Evolutionary conservation across 2,113 vertebrate genomes (phyloP), one percentile per base, ranked within the genome.

Genomic region (Cnemophilus loriae): DNA sequence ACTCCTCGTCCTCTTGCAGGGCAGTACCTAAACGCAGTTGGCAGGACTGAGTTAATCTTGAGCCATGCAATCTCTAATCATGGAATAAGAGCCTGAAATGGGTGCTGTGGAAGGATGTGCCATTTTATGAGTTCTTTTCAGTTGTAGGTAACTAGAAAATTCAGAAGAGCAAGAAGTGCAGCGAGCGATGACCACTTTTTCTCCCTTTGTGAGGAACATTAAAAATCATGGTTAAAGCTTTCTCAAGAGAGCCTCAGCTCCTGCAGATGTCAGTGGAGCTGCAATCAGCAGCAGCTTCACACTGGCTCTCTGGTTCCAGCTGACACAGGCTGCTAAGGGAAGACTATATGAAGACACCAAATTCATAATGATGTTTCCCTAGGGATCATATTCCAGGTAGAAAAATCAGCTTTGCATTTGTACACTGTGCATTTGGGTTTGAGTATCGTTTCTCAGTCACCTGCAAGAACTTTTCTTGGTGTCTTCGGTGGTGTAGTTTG

Each of bases 181-280:
- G n/a, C 0, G 1, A 82, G 32, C 4, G 0, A 59, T 44, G 35
- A 37, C 22, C 16, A 2, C 6, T 27, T 33, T 61, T 73, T 71
- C 27, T 13, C 24, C 52, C 9, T 10, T 33, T 2, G 0, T n/a
- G 67, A 68, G 10, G 30, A 71, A 53, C 42, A 13, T 1, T 44
- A 44, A 61, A 14, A 44, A n/a, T 78, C 6, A 4, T 19, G 30
- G 16, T 44, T 44, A 91, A 71, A 63, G 26, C 16, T 79, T 76
- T 83, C 44, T 35, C 50, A 42, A 27, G 44, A 65, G 35, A 59
- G 4, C 10, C n/a, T 22, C 23, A 56, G 44, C 10, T 41, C 33
- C 56, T 33, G 35, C 44, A 64, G 52, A 81, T 81, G 19, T 64
- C 65, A 53, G 32, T 28, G 28, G 71, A 79, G 28, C 37, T 57